Evolutionary conservation across 37 sponge, comb jelly and placozoan genomes (phyloP), one percentile per base, ranked within the genome.

Genomic region (Spongia lamella): DNA sequence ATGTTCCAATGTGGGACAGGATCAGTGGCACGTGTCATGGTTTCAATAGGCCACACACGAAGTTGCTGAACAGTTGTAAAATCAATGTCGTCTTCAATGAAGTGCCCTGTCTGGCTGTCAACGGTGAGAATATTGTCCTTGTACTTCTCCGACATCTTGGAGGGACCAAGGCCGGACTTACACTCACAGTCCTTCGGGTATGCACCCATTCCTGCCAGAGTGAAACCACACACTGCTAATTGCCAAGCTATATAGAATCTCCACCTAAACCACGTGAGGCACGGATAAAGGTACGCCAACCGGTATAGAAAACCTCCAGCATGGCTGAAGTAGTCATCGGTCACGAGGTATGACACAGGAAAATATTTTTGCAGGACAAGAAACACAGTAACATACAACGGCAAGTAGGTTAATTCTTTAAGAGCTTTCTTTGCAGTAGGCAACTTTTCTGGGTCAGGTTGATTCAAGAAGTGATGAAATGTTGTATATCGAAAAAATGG

Each of bases 1-100:
- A 86, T 81, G 64, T 86, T 86, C 87, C 87, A 86, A 70, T 86
- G 77, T n/a, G 20, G 61, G 16, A 86, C 53, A 0, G 84, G 61
- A 7, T n/a, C 67, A 26, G 20, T 7, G 20, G 72, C 60, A 24
- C 53, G 31, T 7, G 72, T 70, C 19, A 40, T 68, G 3, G 75
- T 82, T 49, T 86, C 87, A 17, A 86, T 32, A 24, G 59, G 29
- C 62, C 71, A 86, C 2, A 82, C 67, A 61, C 53, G 72, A 25
- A 81, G 68, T 36, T 86, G 83, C 3, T 73, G 33, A 22, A 86
- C 87, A 20, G 87, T 70, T 6, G 50, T 38, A 51, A 82, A 86
- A 26, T 80, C 81, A 17, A 84, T 9, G 2, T 54, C 54, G 16
- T 36, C 40, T 35, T 30, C 62, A 7, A 16, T 33, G 25, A 19